These are phyloP conservation scores for Drosophila diplacantha DNA, from an alignment of 2,888 invertebrate genomes.

Conservation along the genomic window DNA sequence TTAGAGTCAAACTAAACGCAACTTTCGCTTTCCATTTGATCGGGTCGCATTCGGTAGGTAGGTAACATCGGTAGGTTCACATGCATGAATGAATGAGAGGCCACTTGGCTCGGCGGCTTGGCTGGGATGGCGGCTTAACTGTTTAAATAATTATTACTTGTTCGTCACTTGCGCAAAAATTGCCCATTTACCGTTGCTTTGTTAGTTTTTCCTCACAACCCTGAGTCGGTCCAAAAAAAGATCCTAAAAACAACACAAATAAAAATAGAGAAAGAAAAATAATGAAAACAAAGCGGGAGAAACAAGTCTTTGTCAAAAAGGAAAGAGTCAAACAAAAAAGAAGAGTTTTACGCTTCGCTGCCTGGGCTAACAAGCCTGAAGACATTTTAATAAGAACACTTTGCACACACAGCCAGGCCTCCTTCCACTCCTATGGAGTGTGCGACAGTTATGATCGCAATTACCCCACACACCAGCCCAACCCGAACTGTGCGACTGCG, in stretches of 20 bases:
- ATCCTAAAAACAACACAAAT: slow-evolving; percentile 3
- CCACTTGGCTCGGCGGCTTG: slow-evolving; percentile 7
- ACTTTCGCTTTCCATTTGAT: slow-evolving; percentile 50
- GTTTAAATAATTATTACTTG: slow-evolving; percentile 48
- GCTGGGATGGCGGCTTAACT: slow-evolving; percentile 32
- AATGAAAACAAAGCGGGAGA: slow-evolving; percentile 30
- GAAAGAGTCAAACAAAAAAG: slow-evolving; percentile 15
- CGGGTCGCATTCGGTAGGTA: slow-evolving; percentile 33
- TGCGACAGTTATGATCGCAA: slow-evolving; percentile 47
- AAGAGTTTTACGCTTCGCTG: slow-evolving; percentile 43
- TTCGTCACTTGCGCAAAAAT: slow-evolving; percentile 48
- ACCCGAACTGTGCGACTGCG: slow-evolving; percentile 27
- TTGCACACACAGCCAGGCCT: slow-evolving; percentile 7
- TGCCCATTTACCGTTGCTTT: slow-evolving; percentile 48
- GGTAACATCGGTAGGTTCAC: slow-evolving; percentile 21
- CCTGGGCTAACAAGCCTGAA: slow-evolving; percentile 38
- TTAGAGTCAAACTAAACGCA: slow-evolving; percentile 21
- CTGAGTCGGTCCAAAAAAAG: slow-evolving; percentile 22
- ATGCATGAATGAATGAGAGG: slow-evolving; percentile 36
- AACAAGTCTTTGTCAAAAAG: slow-evolving; percentile 39
- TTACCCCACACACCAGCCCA: slow-evolving; percentile 39
- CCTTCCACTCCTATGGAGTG: slow-evolving; percentile 21
- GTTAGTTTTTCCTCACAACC: slow-evolving; percentile 37
- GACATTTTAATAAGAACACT: slow-evolving; percentile 50
- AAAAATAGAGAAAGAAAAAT: slow-evolving; percentile 23